phyloP scores from a whole-genome alignment of 2,797 vertebrate genomes.

The Gymnoscopelus microlampas region DNA sequence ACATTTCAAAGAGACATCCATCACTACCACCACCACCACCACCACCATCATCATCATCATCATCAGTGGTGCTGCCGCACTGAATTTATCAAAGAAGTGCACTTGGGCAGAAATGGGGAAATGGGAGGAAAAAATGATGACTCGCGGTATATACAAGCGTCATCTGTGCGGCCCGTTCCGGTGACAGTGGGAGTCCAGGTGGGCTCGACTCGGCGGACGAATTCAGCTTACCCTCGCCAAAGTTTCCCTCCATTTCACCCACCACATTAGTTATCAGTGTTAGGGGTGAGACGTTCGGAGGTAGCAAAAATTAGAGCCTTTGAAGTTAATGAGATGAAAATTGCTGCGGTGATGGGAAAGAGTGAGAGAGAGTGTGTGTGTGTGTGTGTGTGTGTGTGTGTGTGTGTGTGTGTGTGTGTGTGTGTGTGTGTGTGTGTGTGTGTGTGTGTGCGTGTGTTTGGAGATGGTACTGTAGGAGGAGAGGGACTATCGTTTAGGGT shows the following conservation, averaged over 20 bases:
- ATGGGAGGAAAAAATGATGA: background rate
- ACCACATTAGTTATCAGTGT: slow-evolving; percentile 48
- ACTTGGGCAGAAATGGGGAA: slow-evolving; percentile 15
- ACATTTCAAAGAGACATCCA: background rate
- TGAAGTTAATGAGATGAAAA: slow-evolving; percentile 73
- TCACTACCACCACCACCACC: background rate
- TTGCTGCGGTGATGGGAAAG: slow-evolving; percentile 40
- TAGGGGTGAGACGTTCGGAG: slow-evolving; percentile 38
- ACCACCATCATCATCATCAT: background rate
- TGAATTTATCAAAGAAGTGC: background rate
- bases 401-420: too few relatives aligned
- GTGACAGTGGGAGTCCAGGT: slow-evolving; percentile 13
- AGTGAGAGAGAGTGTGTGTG: too few relatives aligned
- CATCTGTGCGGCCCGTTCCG: background rate
- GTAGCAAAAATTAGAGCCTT: slow-evolving; percentile 45
- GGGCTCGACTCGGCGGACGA: slow-evolving; percentile 19
- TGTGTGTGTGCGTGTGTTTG: too few relatives aligned
- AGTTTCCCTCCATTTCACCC: slow-evolving; percentile 38
- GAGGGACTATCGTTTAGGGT: slow-evolving; percentile 16
- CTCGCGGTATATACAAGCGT: background rate
- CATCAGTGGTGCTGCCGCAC: slow-evolving; percentile 1
- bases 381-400: too few relatives aligned
- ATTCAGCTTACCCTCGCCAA: slow-evolving; percentile 23
- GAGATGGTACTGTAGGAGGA: slow-evolving; percentile 2
- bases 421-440: too few relatives aligned